Base-by-base conservation (phyloP, 2,113 vertebrate species). In the Hemiprocne comata region DNA sequence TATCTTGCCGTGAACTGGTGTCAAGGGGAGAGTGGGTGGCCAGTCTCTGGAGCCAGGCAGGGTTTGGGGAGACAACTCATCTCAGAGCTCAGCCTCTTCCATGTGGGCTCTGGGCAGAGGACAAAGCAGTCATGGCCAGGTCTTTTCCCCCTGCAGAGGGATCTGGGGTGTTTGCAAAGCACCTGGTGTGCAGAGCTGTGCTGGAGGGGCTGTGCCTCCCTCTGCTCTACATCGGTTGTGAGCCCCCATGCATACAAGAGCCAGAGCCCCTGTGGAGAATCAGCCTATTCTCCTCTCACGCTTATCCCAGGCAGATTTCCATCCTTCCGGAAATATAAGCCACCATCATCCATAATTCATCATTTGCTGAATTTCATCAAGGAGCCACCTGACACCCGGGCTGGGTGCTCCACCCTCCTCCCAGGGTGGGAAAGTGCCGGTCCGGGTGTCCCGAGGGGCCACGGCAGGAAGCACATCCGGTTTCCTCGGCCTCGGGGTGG, bases 281-380 rank as follows among this genome's bases (percentile, higher is more conserved):
- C 83, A 20, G 64, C 48, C 42, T 9, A 0, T 74, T 84, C 83
- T 89, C 46, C 44, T 78, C 42, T 44, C 33, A 1, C 6, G 1
- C 89, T 42, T 18, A 36, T 20, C 65, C 84, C 60, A 46, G 86
- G 57, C 87, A 40, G 38, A 38, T 93, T 83, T 79, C 84, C 57
- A 21, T 82, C 73, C 74, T 91, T 40, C 74, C 0, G 5, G 86
- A 75, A 89, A 84, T 73, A 34, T 54, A 46, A 95, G 69, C 33
- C 23, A 10, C 77, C 31, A 1, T 53, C 87, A 91, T 94, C 89
- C 89, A 81, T 92, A 91, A 92, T 96, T 94, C 89, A 89, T 90
- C 67, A 55, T 92, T 79, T 73, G 82, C 75, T 74, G 74, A 73
- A 50, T 66, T 76, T 65, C 71, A 15, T 13, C 69, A 21, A 34